phyloP scores from a whole-genome alignment of 2,113 vertebrate genomes.

The Calidris pugnax region DNA sequence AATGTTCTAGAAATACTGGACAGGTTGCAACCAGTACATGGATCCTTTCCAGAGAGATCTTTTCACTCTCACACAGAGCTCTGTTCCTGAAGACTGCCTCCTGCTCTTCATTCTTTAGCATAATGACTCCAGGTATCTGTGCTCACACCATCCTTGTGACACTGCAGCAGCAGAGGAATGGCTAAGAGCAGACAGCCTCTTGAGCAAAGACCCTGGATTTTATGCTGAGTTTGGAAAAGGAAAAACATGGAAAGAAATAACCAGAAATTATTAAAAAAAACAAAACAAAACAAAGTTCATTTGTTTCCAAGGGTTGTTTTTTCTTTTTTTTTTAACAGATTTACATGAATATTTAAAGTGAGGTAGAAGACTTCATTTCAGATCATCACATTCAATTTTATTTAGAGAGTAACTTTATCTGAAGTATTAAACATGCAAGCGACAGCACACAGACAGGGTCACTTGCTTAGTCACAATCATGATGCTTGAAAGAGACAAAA shows the following conservation, averaged over 20 bases:
- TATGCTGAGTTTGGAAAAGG: neutral
- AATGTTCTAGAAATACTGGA: neutral
- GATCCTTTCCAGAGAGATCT: neutral
- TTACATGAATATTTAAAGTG: neutral
- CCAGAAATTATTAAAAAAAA: neutral
- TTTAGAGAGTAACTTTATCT: neutral
- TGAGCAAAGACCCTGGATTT: neutral
- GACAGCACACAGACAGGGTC: neutral
- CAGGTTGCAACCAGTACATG: neutral
- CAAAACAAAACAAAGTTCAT: neutral
- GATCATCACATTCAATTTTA: conserved; percentile 11
- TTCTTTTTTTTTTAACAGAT: neutral
- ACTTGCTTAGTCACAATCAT: neutral
- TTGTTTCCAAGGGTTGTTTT: neutral
- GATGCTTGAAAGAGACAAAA: neutral
- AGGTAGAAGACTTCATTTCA: conserved; percentile 41
- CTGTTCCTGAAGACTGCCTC: neutral
- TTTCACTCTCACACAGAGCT: neutral
- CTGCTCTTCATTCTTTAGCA: neutral
- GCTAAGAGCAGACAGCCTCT: neutral
- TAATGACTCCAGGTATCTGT: neutral
- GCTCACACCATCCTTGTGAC: neutral
- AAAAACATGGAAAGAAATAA: neutral
- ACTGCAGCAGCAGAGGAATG: neutral
- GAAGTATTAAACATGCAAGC: conserved; percentile 2